These are phyloP conservation scores for Heliconius hortense DNA, from an alignment of 2,888 invertebrate genomes.

Conservation along the genomic window DNA sequence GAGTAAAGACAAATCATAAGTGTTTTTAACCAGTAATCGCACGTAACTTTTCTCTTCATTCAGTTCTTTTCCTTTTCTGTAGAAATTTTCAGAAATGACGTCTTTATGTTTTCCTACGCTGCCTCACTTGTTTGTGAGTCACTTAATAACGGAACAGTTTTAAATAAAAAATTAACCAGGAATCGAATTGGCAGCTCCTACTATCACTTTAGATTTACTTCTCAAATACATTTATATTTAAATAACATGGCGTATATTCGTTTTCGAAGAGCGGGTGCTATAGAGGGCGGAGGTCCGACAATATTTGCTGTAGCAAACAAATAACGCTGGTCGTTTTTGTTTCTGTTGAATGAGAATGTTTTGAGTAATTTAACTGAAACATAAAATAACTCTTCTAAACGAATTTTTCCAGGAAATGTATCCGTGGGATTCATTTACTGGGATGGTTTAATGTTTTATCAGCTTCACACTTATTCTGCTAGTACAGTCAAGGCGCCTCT, in stretches of 20 bases:
- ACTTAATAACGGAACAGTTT: too few relatives aligned
- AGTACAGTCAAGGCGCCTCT: background rate
- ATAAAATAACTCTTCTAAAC: background rate
- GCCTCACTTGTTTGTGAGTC: too few relatives aligned
- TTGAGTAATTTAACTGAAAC: slow-evolving; percentile 8
- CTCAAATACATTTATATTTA: slow-evolving; percentile 2
- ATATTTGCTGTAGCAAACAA: slow-evolving; percentile 14
- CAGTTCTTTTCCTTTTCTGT: too few relatives aligned
- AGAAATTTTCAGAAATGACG: too few relatives aligned
- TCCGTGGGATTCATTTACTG: too few relatives aligned
- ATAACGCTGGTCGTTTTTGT: slow-evolving; percentile 10
- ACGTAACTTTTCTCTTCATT: too few relatives aligned
- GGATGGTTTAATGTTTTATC: background rate
- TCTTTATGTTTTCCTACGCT: too few relatives aligned
- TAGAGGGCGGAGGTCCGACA: slow-evolving; percentile 5
- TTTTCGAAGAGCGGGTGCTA: background rate
- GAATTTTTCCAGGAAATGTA: background rate
- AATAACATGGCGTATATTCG: background rate
- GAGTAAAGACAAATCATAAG: too few relatives aligned
- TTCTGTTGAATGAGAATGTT: background rate
- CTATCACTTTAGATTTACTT: background rate
- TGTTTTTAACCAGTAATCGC: too few relatives aligned
- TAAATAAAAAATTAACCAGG: background rate
- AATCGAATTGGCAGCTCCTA: background rate
- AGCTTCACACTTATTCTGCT: background rate